These are phyloP conservation scores for Drosophila mojavensis DNA, from an alignment of 1,140 invertebrate species.

Conservation along the genomic window DNA sequence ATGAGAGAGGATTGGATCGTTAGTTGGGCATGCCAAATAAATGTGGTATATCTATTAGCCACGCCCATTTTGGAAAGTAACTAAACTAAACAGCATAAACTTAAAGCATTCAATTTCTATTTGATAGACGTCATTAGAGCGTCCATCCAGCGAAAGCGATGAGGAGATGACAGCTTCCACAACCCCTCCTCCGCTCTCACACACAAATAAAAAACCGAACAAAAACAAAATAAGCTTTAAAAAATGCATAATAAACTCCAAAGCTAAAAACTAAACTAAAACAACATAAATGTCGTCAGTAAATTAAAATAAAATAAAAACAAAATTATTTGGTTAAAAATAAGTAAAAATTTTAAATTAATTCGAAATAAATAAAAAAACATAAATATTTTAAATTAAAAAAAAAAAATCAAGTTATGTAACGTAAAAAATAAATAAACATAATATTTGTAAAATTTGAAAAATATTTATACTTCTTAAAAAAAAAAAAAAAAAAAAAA, in stretches of 20 bases:
- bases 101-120: conserved; percentile 45
- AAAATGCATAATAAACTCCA: conserved; percentile 27
- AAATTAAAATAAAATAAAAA: background rate
- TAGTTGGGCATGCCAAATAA: background rate
- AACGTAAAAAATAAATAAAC: background rate
- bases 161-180: conserved; percentile 6
- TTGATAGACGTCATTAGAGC: conserved; percentile 52
- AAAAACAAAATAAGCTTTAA: conserved; percentile 14
- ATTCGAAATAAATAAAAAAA: background rate
- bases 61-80: conserved; percentile 42
- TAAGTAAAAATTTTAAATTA: no score
- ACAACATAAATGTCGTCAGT: background rate
- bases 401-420: background rate
- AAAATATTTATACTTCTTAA: no score
- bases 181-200: background rate
- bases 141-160: conserved; percentile 50
- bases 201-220: conserved; percentile 13
- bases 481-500: no score
- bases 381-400: background rate
- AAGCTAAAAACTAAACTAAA: conserved; percentile 21
- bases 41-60: background rate
- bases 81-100: conserved; percentile 4
- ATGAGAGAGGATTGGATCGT: background rate
- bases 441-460: background rate
- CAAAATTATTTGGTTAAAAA: no score